Percentiles rank a stretch among this genome's conserved stretches.
Conservation (phyloP, 2,888 invertebrate genomes). For the Agrotis exclamationis region DNA sequence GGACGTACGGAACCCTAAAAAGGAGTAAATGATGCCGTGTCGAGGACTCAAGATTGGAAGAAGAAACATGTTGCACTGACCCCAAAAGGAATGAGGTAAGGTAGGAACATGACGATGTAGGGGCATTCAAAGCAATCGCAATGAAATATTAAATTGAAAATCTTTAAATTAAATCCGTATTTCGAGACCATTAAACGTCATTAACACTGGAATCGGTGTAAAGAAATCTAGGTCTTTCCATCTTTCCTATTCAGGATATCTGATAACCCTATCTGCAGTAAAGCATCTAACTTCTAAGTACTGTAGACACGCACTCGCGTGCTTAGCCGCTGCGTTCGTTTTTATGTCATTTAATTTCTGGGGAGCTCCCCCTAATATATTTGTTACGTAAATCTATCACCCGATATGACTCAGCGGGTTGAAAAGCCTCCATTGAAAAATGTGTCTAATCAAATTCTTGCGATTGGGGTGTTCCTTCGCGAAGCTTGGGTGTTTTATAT, state of each 20-base stretch:
- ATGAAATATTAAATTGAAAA: neutral
- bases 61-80: too few relatives aligned
- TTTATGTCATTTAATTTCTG: slow-evolving; percentile 50
- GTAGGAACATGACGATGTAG: too few relatives aligned
- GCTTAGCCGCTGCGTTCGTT: slow-evolving; percentile 43
- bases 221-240: slow-evolving; percentile 19
- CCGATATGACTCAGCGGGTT: slow-evolving; percentile 52
- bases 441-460: slow-evolving; percentile 47
- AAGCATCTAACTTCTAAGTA: slow-evolving; percentile 43
- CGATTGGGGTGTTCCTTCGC: slow-evolving; percentile 18
- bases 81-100: too few relatives aligned
- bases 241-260: slow-evolving; percentile 18
- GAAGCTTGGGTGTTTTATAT: slow-evolving; percentile 1
- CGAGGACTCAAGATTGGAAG: too few relatives aligned
- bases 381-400: slow-evolving; percentile 58
- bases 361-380: slow-evolving; percentile 63
- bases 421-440: slow-evolving; percentile 37
- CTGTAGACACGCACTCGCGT: slow-evolving; percentile 62
- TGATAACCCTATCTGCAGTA: slow-evolving; percentile 49
- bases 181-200: slow-evolving; percentile 5
- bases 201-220: slow-evolving; percentile 8
- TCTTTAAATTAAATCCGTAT: neutral
- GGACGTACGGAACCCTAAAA: too few relatives aligned
- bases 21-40: too few relatives aligned
- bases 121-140: too few relatives aligned